Evolutionary conservation across 1,140 invertebrate genomes (phyloP).

Genomic region (Cyclargus thomasi): DNA sequence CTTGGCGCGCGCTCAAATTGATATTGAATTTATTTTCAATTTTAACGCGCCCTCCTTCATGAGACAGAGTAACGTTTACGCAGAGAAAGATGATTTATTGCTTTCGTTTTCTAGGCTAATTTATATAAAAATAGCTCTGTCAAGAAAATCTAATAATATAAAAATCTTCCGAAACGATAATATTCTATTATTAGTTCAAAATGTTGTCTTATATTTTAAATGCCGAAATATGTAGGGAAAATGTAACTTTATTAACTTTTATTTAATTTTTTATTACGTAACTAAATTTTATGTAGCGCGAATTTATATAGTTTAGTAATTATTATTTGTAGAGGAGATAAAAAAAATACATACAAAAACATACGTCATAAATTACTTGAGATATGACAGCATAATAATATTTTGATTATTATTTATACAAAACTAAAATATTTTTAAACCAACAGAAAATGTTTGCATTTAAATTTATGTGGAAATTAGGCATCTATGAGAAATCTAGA

Average conservation of each 20-base stretch:
- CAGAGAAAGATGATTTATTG: conserved; percentile 26
- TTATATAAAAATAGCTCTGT: too few species aligned
- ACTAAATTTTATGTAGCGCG: neutral
- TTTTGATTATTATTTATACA: neutral
- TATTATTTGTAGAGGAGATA: neutral
- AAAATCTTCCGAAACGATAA: too few species aligned
- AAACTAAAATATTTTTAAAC: neutral
- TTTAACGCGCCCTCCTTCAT: conserved; percentile 71
- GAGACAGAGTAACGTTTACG: conserved; percentile 35
- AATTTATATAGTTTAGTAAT: neutral
- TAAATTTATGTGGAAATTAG: neutral
- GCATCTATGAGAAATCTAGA: neutral
- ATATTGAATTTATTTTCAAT: conserved; percentile 75
- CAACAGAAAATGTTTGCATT: neutral
- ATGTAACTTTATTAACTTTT: neutral
- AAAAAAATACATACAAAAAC: neutral
- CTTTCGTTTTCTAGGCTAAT: neutral
- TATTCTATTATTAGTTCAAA: too few species aligned
- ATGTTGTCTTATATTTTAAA: too few species aligned
- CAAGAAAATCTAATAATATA: too few species aligned
- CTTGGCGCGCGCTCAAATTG: conserved; percentile 72
- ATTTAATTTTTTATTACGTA: neutral
- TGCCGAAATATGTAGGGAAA: too few species aligned
- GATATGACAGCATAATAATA: neutral
- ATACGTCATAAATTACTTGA: neutral